These are phyloP conservation scores for Ceryle rudis DNA, from an alignment of 2,797 vertebrate species.

Conservation along the genomic window DNA sequence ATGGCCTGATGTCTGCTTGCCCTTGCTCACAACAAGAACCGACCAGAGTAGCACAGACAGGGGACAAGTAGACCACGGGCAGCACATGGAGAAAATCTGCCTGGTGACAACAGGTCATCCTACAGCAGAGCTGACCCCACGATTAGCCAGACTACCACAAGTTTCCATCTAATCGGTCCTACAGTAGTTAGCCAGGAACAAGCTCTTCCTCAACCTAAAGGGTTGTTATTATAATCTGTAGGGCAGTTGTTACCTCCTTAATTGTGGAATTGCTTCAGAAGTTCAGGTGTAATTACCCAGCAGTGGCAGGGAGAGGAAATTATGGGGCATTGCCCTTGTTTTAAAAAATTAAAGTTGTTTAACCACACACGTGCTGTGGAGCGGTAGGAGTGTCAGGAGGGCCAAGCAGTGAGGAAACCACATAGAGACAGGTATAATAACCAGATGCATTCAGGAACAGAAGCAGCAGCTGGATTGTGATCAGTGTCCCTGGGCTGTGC, in stretches of 20 bases:
- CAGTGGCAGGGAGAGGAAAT: neutral
- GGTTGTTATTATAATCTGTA: neutral
- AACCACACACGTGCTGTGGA: neutral
- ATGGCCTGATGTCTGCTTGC: neutral
- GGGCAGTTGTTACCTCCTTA: neutral
- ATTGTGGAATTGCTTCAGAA: neutral
- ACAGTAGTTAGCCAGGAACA: neutral
- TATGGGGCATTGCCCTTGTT: neutral
- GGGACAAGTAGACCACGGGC: neutral
- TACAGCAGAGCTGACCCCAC: neutral
- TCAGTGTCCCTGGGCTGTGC: neutral
- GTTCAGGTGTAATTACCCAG: neutral
- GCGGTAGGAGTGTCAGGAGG: neutral
- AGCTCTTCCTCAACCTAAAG: neutral
- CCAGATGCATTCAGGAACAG: neutral
- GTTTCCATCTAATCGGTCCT: neutral
- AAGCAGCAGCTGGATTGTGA: neutral
- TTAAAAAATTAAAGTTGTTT: neutral
- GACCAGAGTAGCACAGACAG: neutral
- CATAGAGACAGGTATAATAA: too few relatives aligned
- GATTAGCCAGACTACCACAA: neutral
- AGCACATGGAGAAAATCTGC: neutral
- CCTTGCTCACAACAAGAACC: neutral
- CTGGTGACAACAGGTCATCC: neutral
- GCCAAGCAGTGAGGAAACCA: neutral